Evolutionary conservation across 2,113 vertebrate genomes (phyloP), one percentile per base, ranked within the genome.

Genomic region (Arothron firmamentum): DNA sequence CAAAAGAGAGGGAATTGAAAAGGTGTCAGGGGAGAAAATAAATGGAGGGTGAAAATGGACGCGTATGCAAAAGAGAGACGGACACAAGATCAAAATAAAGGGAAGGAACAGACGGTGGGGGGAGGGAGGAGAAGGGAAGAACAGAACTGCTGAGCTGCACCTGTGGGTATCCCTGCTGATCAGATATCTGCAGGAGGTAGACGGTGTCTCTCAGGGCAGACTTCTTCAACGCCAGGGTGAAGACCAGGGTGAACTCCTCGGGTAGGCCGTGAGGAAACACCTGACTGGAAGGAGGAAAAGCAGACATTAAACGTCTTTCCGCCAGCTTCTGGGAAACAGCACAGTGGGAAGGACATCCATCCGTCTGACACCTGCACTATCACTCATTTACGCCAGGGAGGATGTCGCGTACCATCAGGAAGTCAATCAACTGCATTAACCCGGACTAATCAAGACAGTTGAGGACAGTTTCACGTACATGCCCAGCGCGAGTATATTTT

Each of bases 151-250:
- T 72, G 23, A 9, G 60, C 45, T 12, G 57, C 51, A 99, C 96
- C 94, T 99, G 94, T 8, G 96, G 94, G 79, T 96, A 95, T 52
- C 95, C 96, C 13, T 90, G 88, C 18, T 67, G 82, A 66, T 98
- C 93, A 0, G 93, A 93, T 84, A 98, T 92, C 86, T 98, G 95
- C 75, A 99, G 91, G 52, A 99, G 91, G 87, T 97, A 92, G 92
- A 94, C 86, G 51, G 92, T 94, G 74, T 92, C 88, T 74, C 89
- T 92, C 48, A 90, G 88, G 73, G 92, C 92, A 60, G 94, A 87
- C 66, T 94, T 97, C 89, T 96, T 99, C 84, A 98, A 83, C 62
- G 93, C 86, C 70, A 99, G 46, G 0, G 95, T 98, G 87, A 96
- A 88, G 79, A 95, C 85, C 74, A 98, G 77, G 6, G 94, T 93